A percentile compares a stretch with the other conserved stretches of the same genome.
phyloP scores from a whole-genome alignment of 2,113 vertebrate species.

The Amphilophus citrinellus region DNA sequence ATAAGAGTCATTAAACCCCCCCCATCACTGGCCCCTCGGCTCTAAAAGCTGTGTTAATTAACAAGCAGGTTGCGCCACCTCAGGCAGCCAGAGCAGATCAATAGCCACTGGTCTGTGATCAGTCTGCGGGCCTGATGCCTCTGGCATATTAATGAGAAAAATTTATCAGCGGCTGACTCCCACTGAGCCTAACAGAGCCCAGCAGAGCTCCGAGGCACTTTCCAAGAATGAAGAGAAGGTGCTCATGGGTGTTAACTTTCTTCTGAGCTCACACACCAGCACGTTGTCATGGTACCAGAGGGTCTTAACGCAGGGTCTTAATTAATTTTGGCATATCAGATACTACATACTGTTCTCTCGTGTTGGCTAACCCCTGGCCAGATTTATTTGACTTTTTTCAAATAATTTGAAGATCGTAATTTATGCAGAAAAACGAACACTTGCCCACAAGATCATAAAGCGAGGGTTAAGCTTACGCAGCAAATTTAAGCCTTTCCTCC shows the following conservation, averaged over 20 bases:
- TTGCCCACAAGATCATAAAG: background rate
- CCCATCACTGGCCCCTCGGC: conserved; percentile 26
- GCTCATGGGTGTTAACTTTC: background rate
- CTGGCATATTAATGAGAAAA: conserved; percentile 62
- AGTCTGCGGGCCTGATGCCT: conserved; percentile 45
- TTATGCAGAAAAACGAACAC: background rate
- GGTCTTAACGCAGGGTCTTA: background rate
- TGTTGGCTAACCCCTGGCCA: background rate
- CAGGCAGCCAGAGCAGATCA: conserved; percentile 63
- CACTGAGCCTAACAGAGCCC: conserved; percentile 26
- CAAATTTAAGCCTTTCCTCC: background rate
- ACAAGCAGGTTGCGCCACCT: conserved; percentile 51
- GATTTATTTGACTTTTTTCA: background rate
- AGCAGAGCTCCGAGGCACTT: background rate
- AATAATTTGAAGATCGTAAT: background rate
- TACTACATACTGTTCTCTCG: background rate
- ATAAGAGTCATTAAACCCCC: conserved; percentile 26
- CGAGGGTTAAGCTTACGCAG: background rate
- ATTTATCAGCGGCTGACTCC: conserved; percentile 58
- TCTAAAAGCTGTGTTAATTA: conserved; percentile 65
- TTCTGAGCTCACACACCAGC: background rate
- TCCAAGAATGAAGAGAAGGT: background rate
- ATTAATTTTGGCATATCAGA: background rate
- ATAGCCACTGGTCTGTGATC: conserved; percentile 72
- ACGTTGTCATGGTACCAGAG: background rate